Conservation (phyloP, 2,113 vertebrate genomes). For the Aplodontia rufa region DNA sequence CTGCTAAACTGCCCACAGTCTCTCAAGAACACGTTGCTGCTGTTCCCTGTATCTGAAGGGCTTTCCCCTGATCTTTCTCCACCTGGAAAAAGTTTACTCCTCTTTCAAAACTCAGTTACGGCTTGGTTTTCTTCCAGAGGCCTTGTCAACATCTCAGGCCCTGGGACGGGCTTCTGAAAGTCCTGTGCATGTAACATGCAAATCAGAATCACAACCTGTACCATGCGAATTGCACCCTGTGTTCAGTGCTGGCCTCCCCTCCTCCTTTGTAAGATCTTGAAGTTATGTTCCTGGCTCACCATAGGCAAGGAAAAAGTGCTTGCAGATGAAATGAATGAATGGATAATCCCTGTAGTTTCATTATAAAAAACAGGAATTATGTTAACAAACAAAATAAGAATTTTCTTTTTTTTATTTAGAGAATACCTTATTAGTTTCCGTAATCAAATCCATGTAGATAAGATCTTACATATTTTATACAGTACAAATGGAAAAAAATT, state of each 20-base stretch:
- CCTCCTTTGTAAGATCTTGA: not conserved
- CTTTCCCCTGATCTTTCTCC: not conserved
- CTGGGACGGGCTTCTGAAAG: not conserved
- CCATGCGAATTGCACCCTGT: no score
- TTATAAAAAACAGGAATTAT: not conserved
- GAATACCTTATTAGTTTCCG: no score
- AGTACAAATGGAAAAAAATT: no score
- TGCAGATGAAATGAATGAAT: not conserved
- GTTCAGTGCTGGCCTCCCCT: not conserved
- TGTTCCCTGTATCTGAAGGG: not conserved
- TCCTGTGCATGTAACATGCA: not conserved
- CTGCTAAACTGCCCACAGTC: not conserved
- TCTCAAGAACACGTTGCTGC: not conserved
- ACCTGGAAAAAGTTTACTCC: not conserved
- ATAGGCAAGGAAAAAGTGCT: not conserved
- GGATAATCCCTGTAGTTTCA: not conserved
- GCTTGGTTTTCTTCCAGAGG: not conserved
- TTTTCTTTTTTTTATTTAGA: no score
- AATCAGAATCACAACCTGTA: not conserved
- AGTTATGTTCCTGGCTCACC: not conserved
- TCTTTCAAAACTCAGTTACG: not conserved
- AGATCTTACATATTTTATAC: no score
- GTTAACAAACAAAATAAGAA: not conserved
- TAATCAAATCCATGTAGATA: no score
- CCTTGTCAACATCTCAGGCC: not conserved